Conservation (phyloP, 2,888 invertebrate species). For the Zootermopsis nevadensis region DNA sequence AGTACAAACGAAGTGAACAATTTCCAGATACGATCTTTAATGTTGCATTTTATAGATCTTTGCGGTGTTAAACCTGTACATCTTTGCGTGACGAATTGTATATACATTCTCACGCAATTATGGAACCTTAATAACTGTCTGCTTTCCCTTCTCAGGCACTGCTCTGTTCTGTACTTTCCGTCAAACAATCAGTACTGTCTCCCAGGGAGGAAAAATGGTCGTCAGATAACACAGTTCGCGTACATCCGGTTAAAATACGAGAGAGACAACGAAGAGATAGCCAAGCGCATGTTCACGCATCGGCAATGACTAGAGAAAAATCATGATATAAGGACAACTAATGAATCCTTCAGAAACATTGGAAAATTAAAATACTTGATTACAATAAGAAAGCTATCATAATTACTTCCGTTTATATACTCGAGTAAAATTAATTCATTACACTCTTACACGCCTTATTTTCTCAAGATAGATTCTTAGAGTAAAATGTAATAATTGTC, state of each 20-base stretch:
- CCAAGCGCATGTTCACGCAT: no score
- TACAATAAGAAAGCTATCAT: no score
- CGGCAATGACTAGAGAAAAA: no score
- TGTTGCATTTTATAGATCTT: neutral
- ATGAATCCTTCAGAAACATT: no score
- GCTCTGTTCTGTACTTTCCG: constrained; percentile 5
- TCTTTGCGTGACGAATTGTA: neutral
- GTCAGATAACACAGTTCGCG: neutral
- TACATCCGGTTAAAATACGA: neutral
- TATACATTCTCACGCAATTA: neutral
- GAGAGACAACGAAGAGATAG: neutral
- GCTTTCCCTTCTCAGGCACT: constrained; percentile 6
- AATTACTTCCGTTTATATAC: no score
- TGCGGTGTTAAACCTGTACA: neutral
- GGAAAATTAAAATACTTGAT: no score
- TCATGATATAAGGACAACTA: no score
- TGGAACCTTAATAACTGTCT: constrained; percentile 14
- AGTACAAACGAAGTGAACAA: neutral
- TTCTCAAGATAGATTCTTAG: no score
- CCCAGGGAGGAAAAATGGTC: neutral
- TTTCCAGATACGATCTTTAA: neutral
- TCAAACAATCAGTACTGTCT: neutral
- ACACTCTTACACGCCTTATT: no score
- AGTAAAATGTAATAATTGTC: no score
- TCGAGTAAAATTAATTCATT: no score